Evolutionary conservation across 2,113 vertebrate genomes (phyloP), one percentile per base, ranked within the genome.

Genomic region (Hemicordylus capensis): DNA sequence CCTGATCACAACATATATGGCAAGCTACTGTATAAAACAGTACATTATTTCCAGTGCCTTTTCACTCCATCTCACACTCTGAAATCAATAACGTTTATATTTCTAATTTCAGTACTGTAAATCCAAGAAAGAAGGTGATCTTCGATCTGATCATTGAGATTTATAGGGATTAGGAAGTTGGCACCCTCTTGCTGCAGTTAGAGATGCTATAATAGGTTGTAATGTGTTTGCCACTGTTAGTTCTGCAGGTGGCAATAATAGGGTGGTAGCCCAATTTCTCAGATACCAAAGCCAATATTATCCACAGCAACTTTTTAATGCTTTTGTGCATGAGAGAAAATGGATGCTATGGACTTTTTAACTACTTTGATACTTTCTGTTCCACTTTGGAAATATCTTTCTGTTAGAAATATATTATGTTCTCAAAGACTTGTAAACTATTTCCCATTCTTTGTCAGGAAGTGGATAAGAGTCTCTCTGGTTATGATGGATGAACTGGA

Each of bases 241-340:
- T 76, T 91, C 82, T 79, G 4, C 6, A 78, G 69, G 10, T 70
- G 51, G 83, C 66, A 54, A 73, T 83, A 87, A 78, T 7, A 87
- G 6, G 4, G 81, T 80, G 73, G 56, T 56, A 7, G 20, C 14
- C 15, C 58, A 72, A 67, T 87, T 91, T 81, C 26, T 86, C 24
- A 4, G 6, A 66, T 58, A 72, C 34, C 0, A 48, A 28, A 69
- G 19, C 17, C 54, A 81, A 76, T 77, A 79, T 34, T 1, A 67
- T 75, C 77, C n/a, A 76, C 4, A 22, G 73, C 85, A 79, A 51
- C 86, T 66, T 31, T 56, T 81, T 86, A 86, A 54, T 69, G 34
- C 4, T 19, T 63, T 64, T 80, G 74, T 72, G 26, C 79, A 46
- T 77, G 70, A 63, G 69, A 4, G 10, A 77, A 81, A 90, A 80